These are phyloP conservation scores for Craseonycteris thonglongyai DNA, from an alignment of 2,113 vertebrate species.

Conservation along the genomic window DNA sequence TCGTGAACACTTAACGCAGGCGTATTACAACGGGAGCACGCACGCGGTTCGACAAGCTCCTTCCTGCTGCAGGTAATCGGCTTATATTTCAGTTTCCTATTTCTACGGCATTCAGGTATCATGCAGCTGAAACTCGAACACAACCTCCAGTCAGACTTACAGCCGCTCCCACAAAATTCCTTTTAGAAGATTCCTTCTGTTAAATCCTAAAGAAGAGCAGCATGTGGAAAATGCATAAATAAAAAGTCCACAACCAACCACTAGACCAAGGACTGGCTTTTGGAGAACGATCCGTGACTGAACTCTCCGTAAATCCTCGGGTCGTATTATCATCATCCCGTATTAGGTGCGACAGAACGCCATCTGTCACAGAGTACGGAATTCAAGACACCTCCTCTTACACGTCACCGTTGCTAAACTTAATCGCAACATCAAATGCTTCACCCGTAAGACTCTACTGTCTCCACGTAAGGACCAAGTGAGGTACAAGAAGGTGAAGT, in stretches of 20 bases:
- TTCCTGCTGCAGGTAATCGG: conserved; percentile 36
- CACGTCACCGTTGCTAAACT: not conserved
- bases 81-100: conserved; percentile 61
- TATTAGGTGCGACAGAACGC: not conserved
- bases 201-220: conserved; percentile 1
- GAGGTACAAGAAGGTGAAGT: not conserved
- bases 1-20: conserved; percentile 14
- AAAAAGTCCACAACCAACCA: not conserved
- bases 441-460: not conserved
- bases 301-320: not conserved
- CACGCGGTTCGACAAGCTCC: conserved; percentile 41
- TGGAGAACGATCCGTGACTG: not conserved
- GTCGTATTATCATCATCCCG: not conserved
- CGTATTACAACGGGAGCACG: not conserved
- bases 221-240: not conserved
- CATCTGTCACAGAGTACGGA: not conserved
- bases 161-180: conserved; percentile 21
- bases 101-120: conserved; percentile 57
- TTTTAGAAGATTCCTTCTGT: conserved; percentile 26
- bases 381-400: not conserved
- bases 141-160: conserved; percentile 42
- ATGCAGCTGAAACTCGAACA: conserved; percentile 38
- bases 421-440: not conserved
- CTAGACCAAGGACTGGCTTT: not conserved
- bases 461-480: not conserved